Evolutionary conservation across 2,113 vertebrate species (phyloP).

Genomic region (Anseranas semipalmata): DNA sequence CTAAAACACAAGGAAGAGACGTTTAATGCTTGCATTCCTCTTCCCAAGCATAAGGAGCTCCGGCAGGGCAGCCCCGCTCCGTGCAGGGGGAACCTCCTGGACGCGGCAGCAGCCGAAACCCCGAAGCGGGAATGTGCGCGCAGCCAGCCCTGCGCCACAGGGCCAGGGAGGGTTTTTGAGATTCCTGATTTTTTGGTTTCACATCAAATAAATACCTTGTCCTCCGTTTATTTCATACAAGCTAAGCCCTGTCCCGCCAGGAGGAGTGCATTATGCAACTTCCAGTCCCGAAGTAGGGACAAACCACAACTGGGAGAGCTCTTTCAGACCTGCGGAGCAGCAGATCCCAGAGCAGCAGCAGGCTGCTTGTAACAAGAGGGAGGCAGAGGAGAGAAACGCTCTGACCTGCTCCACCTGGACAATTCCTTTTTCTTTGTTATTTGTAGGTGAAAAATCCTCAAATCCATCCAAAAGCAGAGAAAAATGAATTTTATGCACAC

Average conservation of each 20-base stretch:
- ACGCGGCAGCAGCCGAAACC: not conserved
- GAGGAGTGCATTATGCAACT: not conserved
- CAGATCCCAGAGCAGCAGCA: not conserved
- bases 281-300: not conserved
- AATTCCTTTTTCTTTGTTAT: not conserved
- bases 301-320: not conserved
- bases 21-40: not conserved
- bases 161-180: not conserved
- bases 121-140: not conserved
- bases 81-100: no score
- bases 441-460: not conserved
- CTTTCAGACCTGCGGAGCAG: not conserved
- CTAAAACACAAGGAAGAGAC: not conserved
- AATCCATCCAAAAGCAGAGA: not conserved
- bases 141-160: not conserved
- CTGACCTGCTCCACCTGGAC: not conserved
- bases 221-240: not conserved
- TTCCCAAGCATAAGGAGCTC: no score
- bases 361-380: not conserved
- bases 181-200: not conserved
- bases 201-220: not conserved
- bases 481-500: not conserved
- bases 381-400: not conserved
- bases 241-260: not conserved
- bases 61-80: no score